Evolutionary conservation across 2,888 invertebrate genomes (phyloP), one percentile per base, ranked within the genome.

Genomic region (Napeogenes inachia): DNA sequence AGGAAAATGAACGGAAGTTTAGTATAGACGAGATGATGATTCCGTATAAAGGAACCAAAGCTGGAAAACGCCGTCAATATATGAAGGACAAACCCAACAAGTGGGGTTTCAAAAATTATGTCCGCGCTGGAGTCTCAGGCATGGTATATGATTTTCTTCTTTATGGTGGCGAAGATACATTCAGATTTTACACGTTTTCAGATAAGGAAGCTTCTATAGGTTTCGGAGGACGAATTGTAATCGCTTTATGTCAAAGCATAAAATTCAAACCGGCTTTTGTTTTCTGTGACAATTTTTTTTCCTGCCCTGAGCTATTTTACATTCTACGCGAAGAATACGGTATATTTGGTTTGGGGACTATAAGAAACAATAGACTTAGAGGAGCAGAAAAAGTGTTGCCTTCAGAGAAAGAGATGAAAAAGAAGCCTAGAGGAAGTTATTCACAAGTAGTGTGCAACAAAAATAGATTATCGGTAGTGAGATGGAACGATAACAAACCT

Each of bases 11-110:
- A 67, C 65, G 57, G 13, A 60, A 65, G n/a, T 75, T 63, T 54
- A 69, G 63, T 45, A 63, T 73, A 6, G 77, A 77, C 65, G 76
- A 79, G 64, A 75, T 76, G 74, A 77, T 77, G 73, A 63, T 79
- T 4, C 70, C 73, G 1, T 76, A 76, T 57, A 77, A 77, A 65
- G 75, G 76, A 0, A 70, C 55, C 13, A 73, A 69, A 68, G 75
- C 77, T 32, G 77, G 76, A 2, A 69, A 56, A 33, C 60, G 74
- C 6, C 67, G 66, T 21, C 76, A 77, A 58, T 79, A 75, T 59
- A 68, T 76, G 35, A 71, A 70, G 65, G 73, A 71, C 35, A 79
- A 77, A 63, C 76, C 77, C 13, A 46, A 46, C n/a, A 46, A 46
- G 46, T 46, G 46, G 46, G n/a, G 46, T 46, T 46, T 73, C 57